These are phyloP conservation scores for Abscondita cerata DNA, from an alignment of 2,888 invertebrate species.

Conservation along the genomic window DNA sequence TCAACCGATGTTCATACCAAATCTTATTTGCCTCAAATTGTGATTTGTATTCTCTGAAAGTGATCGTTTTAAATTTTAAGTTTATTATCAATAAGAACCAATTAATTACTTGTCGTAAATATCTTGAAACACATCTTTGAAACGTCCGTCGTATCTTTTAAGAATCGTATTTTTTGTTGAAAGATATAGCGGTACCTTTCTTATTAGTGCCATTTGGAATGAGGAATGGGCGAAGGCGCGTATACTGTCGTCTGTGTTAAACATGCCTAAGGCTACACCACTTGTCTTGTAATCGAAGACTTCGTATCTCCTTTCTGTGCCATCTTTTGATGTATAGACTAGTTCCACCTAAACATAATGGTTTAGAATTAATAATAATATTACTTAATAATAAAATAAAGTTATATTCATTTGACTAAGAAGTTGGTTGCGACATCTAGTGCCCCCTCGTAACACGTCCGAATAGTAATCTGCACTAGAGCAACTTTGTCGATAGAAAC, in stretches of 20 bases:
- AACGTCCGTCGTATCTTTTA: constrained; percentile 87
- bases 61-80: not conserved
- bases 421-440: too few species aligned
- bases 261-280: constrained; percentile 88
- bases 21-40: constrained; percentile 79
- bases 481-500: too few species aligned
- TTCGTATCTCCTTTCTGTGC: constrained; percentile 63
- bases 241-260: constrained; percentile 89
- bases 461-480: too few species aligned
- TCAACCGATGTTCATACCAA: constrained; percentile 91
- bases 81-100: not conserved
- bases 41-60: constrained; percentile 70
- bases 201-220: constrained; percentile 84
- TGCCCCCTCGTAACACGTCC: too few species aligned
- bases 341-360: constrained; percentile 69
- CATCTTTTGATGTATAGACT: constrained; percentile 71
- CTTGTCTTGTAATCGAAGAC: constrained; percentile 76
- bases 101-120: constrained; percentile 76
- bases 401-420: too few species aligned
- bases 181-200: constrained; percentile 88
- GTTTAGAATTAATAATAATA: too few species aligned
- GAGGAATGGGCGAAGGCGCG: constrained; percentile 84
- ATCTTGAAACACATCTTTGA: constrained; percentile 92
- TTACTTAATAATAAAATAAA: too few species aligned
- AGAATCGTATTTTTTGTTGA: constrained; percentile 92